Evolutionary conservation across 2,888 invertebrate genomes (phyloP).

Genomic region (Apoderus coryli): DNA sequence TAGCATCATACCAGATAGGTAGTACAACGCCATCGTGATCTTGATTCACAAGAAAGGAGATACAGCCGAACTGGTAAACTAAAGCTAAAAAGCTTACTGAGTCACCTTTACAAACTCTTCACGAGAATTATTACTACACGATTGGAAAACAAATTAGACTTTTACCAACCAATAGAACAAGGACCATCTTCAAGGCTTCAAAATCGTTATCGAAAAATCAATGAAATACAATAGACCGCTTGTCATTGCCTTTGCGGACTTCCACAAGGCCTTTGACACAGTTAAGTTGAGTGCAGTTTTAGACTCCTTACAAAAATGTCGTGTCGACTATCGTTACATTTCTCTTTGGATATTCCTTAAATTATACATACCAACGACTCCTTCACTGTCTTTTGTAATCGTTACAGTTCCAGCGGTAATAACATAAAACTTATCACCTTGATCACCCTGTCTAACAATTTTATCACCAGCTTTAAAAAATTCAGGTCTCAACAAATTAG

Average conservation of each 20-base stretch:
- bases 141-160: not conserved
- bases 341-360: too few species aligned
- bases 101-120: constrained; percentile 1
- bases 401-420: constrained; percentile 72
- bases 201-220: too few species aligned
- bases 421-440: constrained; percentile 82
- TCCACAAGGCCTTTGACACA: too few species aligned
- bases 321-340: too few species aligned
- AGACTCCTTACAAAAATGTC: too few species aligned
- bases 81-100: not conserved
- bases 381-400: constrained; percentile 49
- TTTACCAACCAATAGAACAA: too few species aligned
- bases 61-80: constrained; percentile 1
- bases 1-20: too few species aligned
- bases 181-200: too few species aligned
- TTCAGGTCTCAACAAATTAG: constrained; percentile 78
- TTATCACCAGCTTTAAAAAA: constrained; percentile 65
- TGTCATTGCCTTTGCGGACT: too few species aligned
- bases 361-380: constrained; percentile 48
- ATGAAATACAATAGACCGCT: too few species aligned
- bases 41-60: not conserved
- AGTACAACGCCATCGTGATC: constrained; percentile 4
- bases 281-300: too few species aligned
- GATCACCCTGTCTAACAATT: constrained; percentile 74
- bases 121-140: constrained; percentile 1